Evolutionary conservation across 2,797 vertebrate species (phyloP), one percentile per base, ranked within the genome.

Genomic region (Balearica regulorum): DNA sequence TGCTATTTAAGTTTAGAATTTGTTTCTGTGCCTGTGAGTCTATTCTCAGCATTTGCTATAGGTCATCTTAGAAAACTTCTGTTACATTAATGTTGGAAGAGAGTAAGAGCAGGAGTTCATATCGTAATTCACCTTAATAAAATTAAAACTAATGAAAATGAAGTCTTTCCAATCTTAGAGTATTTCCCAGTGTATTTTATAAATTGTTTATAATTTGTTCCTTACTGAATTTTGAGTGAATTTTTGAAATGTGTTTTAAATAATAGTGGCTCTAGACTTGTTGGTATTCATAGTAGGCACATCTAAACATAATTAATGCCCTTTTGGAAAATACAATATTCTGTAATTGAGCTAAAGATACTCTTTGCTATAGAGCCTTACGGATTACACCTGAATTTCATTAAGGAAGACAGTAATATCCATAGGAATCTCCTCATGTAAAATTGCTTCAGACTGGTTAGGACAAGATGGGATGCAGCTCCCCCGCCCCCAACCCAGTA

Each of bases 341-440:
- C 96, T 98, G 85, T 88, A 97, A 95, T 96, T 98, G 95, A 98
- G 97, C 97, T 97, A 97, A 96, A 97, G 97, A 90, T 96, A 86
- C 97, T 98, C 95, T 97, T 90, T 97, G 96, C 97, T 94, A 83
- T 97, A 97, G 98, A 97, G 98, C 99, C 98, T 97, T 94, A 96
- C 98, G 98, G 98, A 97, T 97, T 98, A 96, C 98, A 99, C 98
- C 98, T 99, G 98, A 99, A 98, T 98, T 98, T 98, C 97, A 98
- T 98, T 97, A 98, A 95, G 94, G 81, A 97, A 96, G 90, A 82
- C 96, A 97, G 95, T 97, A 97, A 96, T 96, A 96, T 88, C 91
- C 83, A 96, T 90, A 97, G 96, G 95, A 97, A 97, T 98, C 97
- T 98, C 55, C 66, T 68, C 92, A 92, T 94, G 97, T 89, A 97